Evolutionary conservation across 1,140 invertebrate genomes (phyloP).

Genomic region (Homarus americanus): DNA sequence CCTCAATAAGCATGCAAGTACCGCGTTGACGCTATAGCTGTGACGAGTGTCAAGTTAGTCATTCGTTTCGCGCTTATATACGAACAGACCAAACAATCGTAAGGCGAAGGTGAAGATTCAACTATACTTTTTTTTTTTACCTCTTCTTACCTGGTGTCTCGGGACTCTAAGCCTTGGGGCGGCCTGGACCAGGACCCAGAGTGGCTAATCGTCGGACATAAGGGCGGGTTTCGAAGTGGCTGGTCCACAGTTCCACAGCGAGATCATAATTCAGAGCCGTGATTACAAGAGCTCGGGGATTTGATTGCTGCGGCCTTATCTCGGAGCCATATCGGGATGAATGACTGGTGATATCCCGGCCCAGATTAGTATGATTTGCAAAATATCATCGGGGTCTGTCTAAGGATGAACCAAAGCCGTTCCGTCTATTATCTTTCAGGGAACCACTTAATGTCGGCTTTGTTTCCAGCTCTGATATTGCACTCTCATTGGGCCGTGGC

Average conservation of each 20-base stretch:
- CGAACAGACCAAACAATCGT: conserved; percentile 34
- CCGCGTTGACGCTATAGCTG: neutral
- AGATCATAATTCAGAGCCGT: conserved; percentile 61
- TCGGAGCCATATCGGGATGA: conserved; percentile 70
- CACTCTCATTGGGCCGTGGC: conserved; percentile 71
- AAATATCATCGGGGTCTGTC: conserved; percentile 68
- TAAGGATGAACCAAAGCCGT: conserved; percentile 62
- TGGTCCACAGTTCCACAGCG: conserved; percentile 62
- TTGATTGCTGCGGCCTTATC: conserved; percentile 72
- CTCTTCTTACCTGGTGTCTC: conserved; percentile 2
- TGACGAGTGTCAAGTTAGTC: neutral
- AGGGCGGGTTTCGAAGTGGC: conserved; percentile 57
- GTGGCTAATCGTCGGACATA: conserved; percentile 27
- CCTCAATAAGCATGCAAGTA: neutral
- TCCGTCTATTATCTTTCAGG: conserved; percentile 70
- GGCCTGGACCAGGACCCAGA: conserved; percentile 1
- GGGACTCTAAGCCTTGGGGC: conserved; percentile 38
- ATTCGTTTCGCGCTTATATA: neutral
- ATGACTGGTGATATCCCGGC: conserved; percentile 73
- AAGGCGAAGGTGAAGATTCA: conserved; percentile 48
- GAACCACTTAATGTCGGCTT: conserved; percentile 72
- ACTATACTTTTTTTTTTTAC: neutral
- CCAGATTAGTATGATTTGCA: conserved; percentile 74
- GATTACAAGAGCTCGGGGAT: conserved; percentile 66
- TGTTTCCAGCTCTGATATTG: conserved; percentile 70